Conservation (phyloP, 2,888 invertebrate species). For the Ganaspis brasiliensis region DNA sequence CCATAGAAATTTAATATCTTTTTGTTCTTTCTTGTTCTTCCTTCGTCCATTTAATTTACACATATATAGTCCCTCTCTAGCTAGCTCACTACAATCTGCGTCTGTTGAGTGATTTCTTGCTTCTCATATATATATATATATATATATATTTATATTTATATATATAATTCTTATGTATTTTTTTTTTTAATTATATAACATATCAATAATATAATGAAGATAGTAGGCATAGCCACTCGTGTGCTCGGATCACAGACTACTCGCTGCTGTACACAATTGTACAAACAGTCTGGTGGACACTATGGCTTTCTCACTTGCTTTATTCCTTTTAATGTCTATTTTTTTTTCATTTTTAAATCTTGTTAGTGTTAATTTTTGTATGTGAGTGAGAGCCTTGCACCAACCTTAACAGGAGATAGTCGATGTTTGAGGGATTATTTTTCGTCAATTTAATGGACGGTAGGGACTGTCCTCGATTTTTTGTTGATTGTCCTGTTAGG, state of each 20-base stretch:
- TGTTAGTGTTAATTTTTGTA: constrained; percentile 31
- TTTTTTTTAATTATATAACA: constrained; percentile 69
- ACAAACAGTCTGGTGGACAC: constrained; percentile 79
- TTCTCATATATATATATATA: constrained; percentile 68
- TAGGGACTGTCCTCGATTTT: constrained; percentile 44
- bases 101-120: constrained; percentile 71
- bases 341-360: constrained; percentile 50
- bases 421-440: constrained; percentile 13
- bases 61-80: constrained; percentile 75
- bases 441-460: constrained; percentile 45
- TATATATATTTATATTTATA: constrained; percentile 67
- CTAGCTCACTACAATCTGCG: constrained; percentile 76
- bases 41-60: constrained; percentile 61
- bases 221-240: constrained; percentile 80
- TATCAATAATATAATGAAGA: constrained; percentile 78
- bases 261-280: constrained; percentile 75
- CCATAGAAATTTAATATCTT: constrained; percentile 55
- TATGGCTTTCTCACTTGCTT: constrained; percentile 74
- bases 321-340: constrained; percentile 57
- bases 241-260: constrained; percentile 80
- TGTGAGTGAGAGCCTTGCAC: constrained; percentile 45
- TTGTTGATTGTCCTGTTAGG: constrained; percentile 36
- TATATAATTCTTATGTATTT: constrained; percentile 58
- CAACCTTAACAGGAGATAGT: not conserved
- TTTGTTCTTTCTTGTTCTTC: constrained; percentile 62